phyloP scores from a whole-genome alignment of 2,888 invertebrate species.

The Leptura quadrifasciata region DNA sequence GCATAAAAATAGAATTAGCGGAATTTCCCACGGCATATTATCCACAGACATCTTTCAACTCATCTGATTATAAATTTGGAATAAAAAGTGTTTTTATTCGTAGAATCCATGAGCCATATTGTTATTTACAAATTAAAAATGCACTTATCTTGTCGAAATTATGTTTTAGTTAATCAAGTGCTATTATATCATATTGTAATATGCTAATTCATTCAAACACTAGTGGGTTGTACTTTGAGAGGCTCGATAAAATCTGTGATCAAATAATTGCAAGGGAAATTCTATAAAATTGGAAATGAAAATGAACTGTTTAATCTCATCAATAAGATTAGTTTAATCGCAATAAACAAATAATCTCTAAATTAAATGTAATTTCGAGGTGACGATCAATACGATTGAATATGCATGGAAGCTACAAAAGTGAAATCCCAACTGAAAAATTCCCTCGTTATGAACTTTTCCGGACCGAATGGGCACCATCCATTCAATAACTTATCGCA shows the following conservation, averaged over 20 bases:
- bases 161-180: no score
- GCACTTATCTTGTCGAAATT: no score
- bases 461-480: background rate
- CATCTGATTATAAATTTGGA: no score
- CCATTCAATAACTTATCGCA: slow-evolving; percentile 13
- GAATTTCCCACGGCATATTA: no score
- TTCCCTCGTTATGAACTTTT: background rate
- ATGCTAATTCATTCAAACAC: no score
- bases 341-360: background rate
- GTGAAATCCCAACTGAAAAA: slow-evolving; percentile 18
- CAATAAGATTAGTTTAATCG: background rate
- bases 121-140: no score
- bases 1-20: no score
- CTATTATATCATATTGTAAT: no score
- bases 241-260: background rate
- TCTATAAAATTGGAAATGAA: background rate
- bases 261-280: background rate
- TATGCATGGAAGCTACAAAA: background rate
- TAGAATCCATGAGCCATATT: no score
- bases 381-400: slow-evolving; percentile 6
- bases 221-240: no score
- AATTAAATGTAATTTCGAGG: slow-evolving; percentile 13
- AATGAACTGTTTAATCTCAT: background rate
- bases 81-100: no score
- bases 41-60: no score